Evolutionary conservation across 2,888 invertebrate genomes (phyloP).

Genomic region (Ommatoiulus sabulosus): DNA sequence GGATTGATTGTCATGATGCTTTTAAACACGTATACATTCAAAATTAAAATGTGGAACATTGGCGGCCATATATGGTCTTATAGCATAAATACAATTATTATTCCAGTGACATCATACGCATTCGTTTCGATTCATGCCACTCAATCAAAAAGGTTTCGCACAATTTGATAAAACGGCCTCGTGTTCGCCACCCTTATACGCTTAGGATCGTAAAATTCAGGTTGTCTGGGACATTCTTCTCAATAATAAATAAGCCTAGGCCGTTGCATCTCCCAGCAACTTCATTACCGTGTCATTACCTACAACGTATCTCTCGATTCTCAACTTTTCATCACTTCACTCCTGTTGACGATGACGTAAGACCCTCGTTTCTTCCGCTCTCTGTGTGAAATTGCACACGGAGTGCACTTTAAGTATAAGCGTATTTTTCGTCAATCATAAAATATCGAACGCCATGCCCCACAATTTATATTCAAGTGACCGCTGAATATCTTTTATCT

Average conservation of each 20-base stretch:
- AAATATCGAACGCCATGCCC: not conserved
- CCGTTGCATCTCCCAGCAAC: not conserved
- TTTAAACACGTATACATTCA: no score
- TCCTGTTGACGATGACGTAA: not conserved
- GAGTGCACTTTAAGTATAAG: not conserved
- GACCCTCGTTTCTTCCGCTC: not conserved
- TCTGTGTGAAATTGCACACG: not conserved
- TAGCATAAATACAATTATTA: no score
- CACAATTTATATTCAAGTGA: not conserved
- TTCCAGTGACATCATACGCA: no score
- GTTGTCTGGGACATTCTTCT: not conserved
- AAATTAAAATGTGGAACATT: no score
- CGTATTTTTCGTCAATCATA: not conserved
- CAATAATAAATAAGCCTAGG: not conserved
- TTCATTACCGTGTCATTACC: not conserved
- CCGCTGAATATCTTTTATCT: constrained; percentile 20
- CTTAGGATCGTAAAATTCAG: not conserved
- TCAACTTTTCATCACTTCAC: not conserved
- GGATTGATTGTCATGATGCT: no score
- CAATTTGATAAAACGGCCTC: no score
- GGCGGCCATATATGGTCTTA: no score
- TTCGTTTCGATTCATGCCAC: no score
- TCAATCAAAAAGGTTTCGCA: no score
- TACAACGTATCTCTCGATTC: not conserved
- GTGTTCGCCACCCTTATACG: no score